phyloP scores from a whole-genome alignment of 2,888 invertebrate genomes.

The Nesidiocoris tenuis region DNA sequence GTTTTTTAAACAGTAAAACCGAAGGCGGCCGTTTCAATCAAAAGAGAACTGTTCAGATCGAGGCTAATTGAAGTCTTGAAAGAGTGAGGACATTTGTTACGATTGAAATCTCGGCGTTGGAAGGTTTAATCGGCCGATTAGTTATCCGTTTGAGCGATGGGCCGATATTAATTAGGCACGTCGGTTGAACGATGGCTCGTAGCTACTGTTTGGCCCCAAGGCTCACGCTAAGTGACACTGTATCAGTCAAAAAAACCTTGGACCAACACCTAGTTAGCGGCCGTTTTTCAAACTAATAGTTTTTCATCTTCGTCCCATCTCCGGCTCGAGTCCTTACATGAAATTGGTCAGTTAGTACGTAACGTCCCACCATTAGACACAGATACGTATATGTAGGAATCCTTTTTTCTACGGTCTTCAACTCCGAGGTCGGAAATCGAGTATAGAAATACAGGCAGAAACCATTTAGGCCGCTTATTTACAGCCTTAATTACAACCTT shows the following conservation, averaged over 20 bases:
- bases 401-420: slow-evolving; percentile 5
- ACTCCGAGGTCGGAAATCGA: background rate
- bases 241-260: slow-evolving; percentile 38
- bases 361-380: background rate
- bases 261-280: slow-evolving; percentile 41
- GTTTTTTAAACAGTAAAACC: no score
- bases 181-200: slow-evolving; percentile 30
- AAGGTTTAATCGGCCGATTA: slow-evolving; percentile 32
- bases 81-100: slow-evolving; percentile 32
- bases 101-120: slow-evolving; percentile 38
- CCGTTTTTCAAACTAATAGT: slow-evolving; percentile 22
- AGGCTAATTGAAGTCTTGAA: background rate
- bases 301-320: slow-evolving; percentile 7
- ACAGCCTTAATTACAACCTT: slow-evolving; percentile 38
- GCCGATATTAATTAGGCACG: slow-evolving; percentile 33
- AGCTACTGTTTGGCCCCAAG: slow-evolving; percentile 37
- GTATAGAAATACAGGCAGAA: slow-evolving; percentile 25
- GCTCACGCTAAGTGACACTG: slow-evolving; percentile 38
- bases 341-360: background rate
- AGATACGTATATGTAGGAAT: background rate
- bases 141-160: slow-evolving; percentile 24
- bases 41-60: background rate
- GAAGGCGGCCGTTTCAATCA: background rate
- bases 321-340: background rate
- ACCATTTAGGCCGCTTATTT: slow-evolving; percentile 32